Conservation (phyloP, 2,888 invertebrate species). For the Diaphora mendica region DNA sequence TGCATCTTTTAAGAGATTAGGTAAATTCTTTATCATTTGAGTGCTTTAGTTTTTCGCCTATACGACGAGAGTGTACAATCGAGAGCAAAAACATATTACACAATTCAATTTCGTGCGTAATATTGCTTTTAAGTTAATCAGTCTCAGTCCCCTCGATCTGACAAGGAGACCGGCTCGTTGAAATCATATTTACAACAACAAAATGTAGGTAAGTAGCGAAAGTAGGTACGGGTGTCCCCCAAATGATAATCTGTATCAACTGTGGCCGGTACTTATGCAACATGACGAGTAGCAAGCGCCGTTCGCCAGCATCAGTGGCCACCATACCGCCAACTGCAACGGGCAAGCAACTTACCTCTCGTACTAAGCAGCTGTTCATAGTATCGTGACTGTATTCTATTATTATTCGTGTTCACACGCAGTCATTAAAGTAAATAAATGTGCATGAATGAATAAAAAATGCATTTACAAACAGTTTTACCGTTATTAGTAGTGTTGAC, state of each 20-base stretch:
- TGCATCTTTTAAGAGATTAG: no score
- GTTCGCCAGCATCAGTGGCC: conserved; percentile 70
- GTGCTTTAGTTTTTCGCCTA: background rate
- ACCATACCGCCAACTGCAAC: conserved; percentile 61
- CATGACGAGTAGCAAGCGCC: conserved; percentile 59
- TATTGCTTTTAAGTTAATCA: conserved; percentile 6
- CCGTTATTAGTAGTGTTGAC: conserved; percentile 50
- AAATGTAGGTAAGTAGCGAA: conserved; percentile 74
- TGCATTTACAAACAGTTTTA: conserved; percentile 55
- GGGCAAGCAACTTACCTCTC: conserved; percentile 45
- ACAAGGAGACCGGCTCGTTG: conserved; percentile 47
- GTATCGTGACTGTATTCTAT: conserved; percentile 30
- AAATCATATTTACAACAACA: conserved; percentile 42
- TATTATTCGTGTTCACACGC: conserved; percentile 28
- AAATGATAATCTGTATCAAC: conserved; percentile 85
- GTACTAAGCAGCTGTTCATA: conserved; percentile 20
- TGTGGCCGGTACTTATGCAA: conserved; percentile 78
- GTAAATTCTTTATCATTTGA: background rate
- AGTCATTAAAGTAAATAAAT: conserved; percentile 20
- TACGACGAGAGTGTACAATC: background rate
- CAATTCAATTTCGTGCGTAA: background rate
- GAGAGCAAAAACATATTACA: background rate
- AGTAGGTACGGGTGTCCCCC: conserved; percentile 82
- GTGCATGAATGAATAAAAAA: conserved; percentile 43
- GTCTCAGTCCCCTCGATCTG: conserved; percentile 18